Evolutionary conservation across 2,113 vertebrate genomes (phyloP).

Genomic region (Corythornis madagascariensis): DNA sequence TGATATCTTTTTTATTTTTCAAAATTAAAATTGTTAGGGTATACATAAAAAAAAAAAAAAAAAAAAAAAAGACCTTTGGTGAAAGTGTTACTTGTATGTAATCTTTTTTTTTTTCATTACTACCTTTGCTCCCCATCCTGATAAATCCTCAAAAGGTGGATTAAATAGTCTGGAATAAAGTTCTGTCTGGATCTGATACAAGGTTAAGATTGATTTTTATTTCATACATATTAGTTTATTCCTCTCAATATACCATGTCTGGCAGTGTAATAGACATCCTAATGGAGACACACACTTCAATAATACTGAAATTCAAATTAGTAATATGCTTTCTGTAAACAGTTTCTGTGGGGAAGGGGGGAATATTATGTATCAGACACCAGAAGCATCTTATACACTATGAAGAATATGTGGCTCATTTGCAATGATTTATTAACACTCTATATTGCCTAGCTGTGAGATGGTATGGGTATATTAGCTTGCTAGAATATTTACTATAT

Average conservation of each 20-base stretch:
- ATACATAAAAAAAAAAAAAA: too few species aligned
- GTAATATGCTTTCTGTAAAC: background rate
- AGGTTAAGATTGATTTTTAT: background rate
- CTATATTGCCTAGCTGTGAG: background rate
- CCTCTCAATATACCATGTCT: background rate
- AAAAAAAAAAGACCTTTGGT: too few species aligned
- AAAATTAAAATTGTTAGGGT: too few species aligned
- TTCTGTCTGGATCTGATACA: too few species aligned
- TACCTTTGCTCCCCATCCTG: background rate
- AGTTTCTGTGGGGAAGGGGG: background rate
- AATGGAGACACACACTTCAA: background rate
- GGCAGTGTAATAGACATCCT: background rate
- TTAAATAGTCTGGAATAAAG: too few species aligned
- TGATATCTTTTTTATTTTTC: too few species aligned
- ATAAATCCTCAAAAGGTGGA: too few species aligned
- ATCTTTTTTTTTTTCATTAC: too few species aligned
- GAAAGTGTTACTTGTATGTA: too few species aligned
- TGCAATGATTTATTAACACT: background rate
- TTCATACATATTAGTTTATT: conserved; percentile 4
- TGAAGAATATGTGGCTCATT: background rate
- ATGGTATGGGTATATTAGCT: background rate
- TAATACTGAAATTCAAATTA: conserved; percentile 13
- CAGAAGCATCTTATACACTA: background rate
- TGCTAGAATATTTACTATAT: background rate
- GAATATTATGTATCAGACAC: background rate